Conservation (phyloP, 2,113 vertebrate species). For the Nansenia antarctica region DNA sequence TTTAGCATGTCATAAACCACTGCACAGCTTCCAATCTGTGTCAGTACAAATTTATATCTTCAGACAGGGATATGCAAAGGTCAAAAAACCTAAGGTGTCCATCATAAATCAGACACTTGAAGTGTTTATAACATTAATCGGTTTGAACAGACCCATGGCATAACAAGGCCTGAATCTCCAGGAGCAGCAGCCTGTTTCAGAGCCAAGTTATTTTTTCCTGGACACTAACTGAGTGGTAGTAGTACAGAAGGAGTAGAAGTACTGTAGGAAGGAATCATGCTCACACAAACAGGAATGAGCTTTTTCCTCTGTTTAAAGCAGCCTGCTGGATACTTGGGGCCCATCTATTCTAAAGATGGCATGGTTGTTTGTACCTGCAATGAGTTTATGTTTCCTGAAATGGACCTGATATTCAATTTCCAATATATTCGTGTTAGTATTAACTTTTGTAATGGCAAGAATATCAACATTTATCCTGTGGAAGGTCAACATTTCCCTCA, state of each 20-base stretch:
- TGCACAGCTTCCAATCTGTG: constrained; percentile 83
- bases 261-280: constrained; percentile 40
- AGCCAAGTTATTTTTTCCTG: constrained; percentile 53
- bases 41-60: constrained; percentile 82
- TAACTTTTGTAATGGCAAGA: constrained; percentile 61
- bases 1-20: constrained; percentile 83
- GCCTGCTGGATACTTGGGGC: no score
- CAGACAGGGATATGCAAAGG: constrained; percentile 82
- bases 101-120: constrained; percentile 79
- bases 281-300: constrained; percentile 23
- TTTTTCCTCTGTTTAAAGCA: neutral
- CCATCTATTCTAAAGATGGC: neutral
- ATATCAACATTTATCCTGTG: constrained; percentile 61
- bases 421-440: constrained; percentile 42
- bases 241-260: constrained; percentile 22
- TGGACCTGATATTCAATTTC: constrained; percentile 45
- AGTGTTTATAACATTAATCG: constrained; percentile 82
- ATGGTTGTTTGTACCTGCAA: neutral
- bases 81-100: constrained; percentile 81
- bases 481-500: constrained; percentile 73
- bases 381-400: constrained; percentile 23
- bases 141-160: constrained; percentile 78
- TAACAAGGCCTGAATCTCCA: constrained; percentile 67
- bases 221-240: constrained; percentile 35
- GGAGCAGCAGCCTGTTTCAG: constrained; percentile 50